Percentiles rank a stretch among this genome's conserved stretches.
Evolutionary conservation across 2,888 invertebrate species (phyloP).

Genomic region (Chouioia cunea): DNA sequence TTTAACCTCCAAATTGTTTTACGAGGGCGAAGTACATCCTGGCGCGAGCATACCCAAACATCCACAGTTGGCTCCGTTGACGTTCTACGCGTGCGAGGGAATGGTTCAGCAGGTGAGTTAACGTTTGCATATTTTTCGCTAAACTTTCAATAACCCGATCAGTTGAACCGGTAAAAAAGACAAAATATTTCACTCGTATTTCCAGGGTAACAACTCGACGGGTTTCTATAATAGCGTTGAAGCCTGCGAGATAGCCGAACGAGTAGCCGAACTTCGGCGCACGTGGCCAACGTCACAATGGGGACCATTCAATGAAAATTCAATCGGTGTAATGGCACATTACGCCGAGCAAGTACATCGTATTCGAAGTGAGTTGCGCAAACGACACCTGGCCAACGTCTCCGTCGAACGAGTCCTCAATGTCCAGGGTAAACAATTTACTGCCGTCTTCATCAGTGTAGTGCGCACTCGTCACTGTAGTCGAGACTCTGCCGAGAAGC

Average conservation of each 20-base stretch:
- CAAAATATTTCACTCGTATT: too few relatives aligned
- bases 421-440: slow-evolving; percentile 89
- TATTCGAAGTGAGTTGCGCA: slow-evolving; percentile 82
- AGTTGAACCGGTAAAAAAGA: slow-evolving; percentile 56
- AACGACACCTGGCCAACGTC: slow-evolving; percentile 79
- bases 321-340: slow-evolving; percentile 87
- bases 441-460: slow-evolving; percentile 85
- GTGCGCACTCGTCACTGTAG: slow-evolving; percentile 83
- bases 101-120: slow-evolving; percentile 81
- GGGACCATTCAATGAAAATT: slow-evolving; percentile 81
- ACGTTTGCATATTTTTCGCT: slow-evolving; percentile 3
- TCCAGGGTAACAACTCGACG: slow-evolving; percentile 73
- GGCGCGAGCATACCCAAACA: slow-evolving; percentile 78
- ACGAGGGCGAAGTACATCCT: slow-evolving; percentile 81
- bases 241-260: slow-evolving; percentile 83
- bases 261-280: slow-evolving; percentile 79
- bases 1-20: slow-evolving; percentile 86
- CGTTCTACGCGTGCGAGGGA: slow-evolving; percentile 84
- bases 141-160: slow-evolving; percentile 1
- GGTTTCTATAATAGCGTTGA: slow-evolving; percentile 87
- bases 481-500: slow-evolving; percentile 70
- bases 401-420: slow-evolving; percentile 87
- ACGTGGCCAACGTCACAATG: slow-evolving; percentile 80
- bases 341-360: slow-evolving; percentile 84
- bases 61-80: slow-evolving; percentile 79